These are phyloP conservation scores for Phyllotreta striolata DNA, from an alignment of 2,888 invertebrate species.

Conservation along the genomic window DNA sequence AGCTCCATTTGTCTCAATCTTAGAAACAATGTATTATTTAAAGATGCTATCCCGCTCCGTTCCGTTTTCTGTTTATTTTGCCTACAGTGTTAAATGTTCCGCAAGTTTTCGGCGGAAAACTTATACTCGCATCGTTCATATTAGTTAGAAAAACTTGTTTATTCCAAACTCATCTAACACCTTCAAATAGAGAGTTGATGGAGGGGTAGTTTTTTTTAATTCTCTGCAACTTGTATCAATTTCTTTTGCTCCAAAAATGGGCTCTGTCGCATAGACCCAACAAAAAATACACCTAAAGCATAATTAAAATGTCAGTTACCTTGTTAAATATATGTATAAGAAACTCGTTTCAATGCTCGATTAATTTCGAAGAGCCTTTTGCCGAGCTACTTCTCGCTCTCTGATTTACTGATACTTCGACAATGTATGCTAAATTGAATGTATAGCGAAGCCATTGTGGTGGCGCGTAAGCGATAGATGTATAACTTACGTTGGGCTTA, in stretches of 20 bases:
- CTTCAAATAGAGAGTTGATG: too few relatives aligned
- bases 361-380: background rate
- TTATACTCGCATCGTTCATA: too few relatives aligned
- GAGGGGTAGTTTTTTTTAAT: too few relatives aligned
- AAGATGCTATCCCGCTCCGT: slow-evolving; percentile 50
- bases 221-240: too few relatives aligned
- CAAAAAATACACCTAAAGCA: too few relatives aligned
- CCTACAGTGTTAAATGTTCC: slow-evolving; percentile 43
- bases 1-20: slow-evolving; percentile 63
- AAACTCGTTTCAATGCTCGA: background rate
- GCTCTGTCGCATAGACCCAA: too few relatives aligned
- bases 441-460: slow-evolving; percentile 22
- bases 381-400: background rate
- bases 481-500: slow-evolving; percentile 31
- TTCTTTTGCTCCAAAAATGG: too few relatives aligned
- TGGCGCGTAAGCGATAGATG: slow-evolving; percentile 19
- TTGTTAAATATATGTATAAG: too few relatives aligned
- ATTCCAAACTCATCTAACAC: slow-evolving; percentile 1
- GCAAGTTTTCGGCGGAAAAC: slow-evolving; percentile 31
- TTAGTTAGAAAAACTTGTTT: too few relatives aligned
- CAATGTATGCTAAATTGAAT: slow-evolving; percentile 20
- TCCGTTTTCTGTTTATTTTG: slow-evolving; percentile 47
- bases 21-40: slow-evolving; percentile 62
- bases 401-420: slow-evolving; percentile 13
- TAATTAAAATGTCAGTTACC: too few relatives aligned